Percentiles rank a stretch among this genome's conserved stretches.
Evolutionary conservation across 2,113 vertebrate genomes (phyloP).

Genomic region (Epinephelus fuscoguttatus): DNA sequence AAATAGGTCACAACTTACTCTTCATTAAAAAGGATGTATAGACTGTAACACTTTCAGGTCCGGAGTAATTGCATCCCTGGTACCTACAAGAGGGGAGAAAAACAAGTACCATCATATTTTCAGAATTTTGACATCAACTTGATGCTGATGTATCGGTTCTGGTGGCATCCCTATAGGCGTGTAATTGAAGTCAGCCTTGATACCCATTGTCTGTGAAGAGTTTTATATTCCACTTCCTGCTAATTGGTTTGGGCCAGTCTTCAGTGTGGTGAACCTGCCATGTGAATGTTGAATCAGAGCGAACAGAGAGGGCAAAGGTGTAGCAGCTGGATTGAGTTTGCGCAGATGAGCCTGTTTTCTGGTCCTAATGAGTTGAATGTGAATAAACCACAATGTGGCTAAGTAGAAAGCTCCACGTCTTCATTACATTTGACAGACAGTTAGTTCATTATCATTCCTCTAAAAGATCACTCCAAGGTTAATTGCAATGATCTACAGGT

Average conservation of each 20-base stretch:
- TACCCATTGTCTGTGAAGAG: background rate
- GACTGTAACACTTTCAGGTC: too few relatives aligned
- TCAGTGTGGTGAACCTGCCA: background rate
- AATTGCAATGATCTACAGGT: constrained; percentile 58
- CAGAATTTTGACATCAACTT: too few relatives aligned
- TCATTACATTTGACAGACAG: constrained; percentile 65
- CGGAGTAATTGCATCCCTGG: too few relatives aligned
- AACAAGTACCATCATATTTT: too few relatives aligned
- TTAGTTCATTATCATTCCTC: constrained; percentile 65
- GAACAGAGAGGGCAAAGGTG: constrained; percentile 40
- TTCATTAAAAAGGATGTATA: background rate
- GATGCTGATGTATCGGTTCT: too few relatives aligned
- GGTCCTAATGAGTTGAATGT: constrained; percentile 44
- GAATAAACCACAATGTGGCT: constrained; percentile 30
- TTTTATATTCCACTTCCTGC: constrained; percentile 11
- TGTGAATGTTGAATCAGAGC: constrained; percentile 23
- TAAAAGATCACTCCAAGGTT: constrained; percentile 50
- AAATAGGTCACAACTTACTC: background rate
- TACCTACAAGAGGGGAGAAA: too few relatives aligned
- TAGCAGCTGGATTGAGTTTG: background rate
- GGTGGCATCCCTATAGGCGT: too few relatives aligned
- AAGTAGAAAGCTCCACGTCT: constrained; percentile 16
- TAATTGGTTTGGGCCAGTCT: constrained; percentile 24
- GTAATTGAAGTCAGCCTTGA: background rate
- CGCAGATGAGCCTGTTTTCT: constrained; percentile 41